Conservation (phyloP, 2,113 vertebrate species). For the Cygnus buccinator region DNA sequence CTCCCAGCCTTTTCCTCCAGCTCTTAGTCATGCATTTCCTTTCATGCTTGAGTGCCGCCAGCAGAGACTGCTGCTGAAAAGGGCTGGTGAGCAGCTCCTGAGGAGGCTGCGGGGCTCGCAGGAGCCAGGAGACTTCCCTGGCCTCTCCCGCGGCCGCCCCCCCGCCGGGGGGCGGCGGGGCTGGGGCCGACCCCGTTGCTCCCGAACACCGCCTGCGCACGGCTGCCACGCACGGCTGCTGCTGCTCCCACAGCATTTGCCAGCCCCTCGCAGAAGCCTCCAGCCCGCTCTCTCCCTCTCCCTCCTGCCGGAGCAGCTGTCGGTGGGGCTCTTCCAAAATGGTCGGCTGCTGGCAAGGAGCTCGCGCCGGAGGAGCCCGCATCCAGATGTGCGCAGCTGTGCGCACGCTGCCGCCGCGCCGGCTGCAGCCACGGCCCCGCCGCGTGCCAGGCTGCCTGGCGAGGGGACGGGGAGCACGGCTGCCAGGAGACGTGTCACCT, state of each 20-base stretch:
- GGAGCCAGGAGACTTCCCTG: background rate
- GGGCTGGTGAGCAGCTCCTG: background rate
- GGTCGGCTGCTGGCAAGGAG: background rate
- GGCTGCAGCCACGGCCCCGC: fast-evolving
- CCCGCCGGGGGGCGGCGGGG: too few relatives aligned
- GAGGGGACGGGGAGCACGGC: fast-evolving
- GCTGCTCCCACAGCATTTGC: fast-evolving
- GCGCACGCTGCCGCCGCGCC: fast-evolving
- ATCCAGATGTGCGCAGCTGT: constrained; percentile 47
- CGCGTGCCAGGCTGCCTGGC: background rate
- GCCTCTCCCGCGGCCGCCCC: too few relatives aligned
- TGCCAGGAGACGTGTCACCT: background rate
- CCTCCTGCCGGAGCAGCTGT: background rate
- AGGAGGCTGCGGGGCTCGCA: fast-evolving
- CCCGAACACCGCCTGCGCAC: background rate
- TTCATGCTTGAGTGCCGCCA: background rate
- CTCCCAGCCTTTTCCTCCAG: background rate
- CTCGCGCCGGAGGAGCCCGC: background rate
- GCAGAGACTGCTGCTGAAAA: background rate
- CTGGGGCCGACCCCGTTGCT: background rate
- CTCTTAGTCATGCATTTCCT: background rate
- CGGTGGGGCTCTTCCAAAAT: background rate
- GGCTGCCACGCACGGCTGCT: fast-evolving
- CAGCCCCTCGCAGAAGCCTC: background rate
- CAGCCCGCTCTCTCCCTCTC: background rate